Evolutionary conservation across 2,888 invertebrate species (phyloP), one percentile per base, ranked within the genome.

Genomic region (Drosophila phalerata): DNA sequence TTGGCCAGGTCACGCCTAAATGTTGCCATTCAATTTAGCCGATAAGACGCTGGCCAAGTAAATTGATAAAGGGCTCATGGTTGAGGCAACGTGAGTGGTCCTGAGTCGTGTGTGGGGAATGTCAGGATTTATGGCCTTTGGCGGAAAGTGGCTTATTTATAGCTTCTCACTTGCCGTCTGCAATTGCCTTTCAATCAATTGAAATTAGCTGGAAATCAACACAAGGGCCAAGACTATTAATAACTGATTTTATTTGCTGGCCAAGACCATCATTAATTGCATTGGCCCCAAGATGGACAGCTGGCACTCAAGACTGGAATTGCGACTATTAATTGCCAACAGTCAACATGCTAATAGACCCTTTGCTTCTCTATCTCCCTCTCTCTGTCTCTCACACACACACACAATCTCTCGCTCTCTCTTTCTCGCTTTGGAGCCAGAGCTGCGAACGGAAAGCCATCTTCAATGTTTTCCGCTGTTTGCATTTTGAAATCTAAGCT

Each of bases 401-500:
- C n/a, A n/a, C 47, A 38, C 34, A n/a, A 19, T 2, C 22, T 1
- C 28, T 15, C 15, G 2, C 38, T 30, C 30, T 30, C 17, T 11
- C 40, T 28, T 19, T 13, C 15, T n/a, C 8, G 9, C 19, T 13
- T 55, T 4, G 30, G 5, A 40, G 40, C 45, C 38, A 30, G 6
- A 58, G 60, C 47, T 15, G 53, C 45, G 45, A 72, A 62, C 81
- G 76, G 76, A 76, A 77, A 79, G 62, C 73, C 81, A 77, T 74
- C 86, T 83, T 69, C 81, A 73, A 76, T 78, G 75, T 81, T 84
- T 84, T 81, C 85, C 85, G 87, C 84, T 84, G 75, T 86, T 84
- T 84, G 87, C 79, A 72, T 81, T 84, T 84, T 76, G 87, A 87
- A 84, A 84, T 84, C 85, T 87, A 82, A 85, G 85, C 85, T 67